Conservation (phyloP, 2,113 vertebrate genomes). For the Crotophaga sulcirostris region DNA sequence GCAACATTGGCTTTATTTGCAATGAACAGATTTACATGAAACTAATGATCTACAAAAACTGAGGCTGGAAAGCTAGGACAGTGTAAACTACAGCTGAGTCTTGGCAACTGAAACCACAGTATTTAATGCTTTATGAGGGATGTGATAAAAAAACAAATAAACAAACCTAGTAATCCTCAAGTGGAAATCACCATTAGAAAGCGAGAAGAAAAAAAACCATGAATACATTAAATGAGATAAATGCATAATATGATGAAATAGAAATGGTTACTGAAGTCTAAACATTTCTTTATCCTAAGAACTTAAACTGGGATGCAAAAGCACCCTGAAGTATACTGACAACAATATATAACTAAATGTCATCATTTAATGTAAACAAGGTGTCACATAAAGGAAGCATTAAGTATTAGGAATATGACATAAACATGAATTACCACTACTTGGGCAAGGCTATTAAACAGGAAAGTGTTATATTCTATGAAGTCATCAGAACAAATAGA, state of each 20-base stretch:
- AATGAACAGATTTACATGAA: not conserved
- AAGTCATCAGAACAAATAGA: not conserved
- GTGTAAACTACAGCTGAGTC: not conserved
- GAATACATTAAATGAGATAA: not conserved
- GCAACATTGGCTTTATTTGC: not conserved
- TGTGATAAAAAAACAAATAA: not conserved
- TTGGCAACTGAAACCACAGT: not conserved
- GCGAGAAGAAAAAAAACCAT: accelerated
- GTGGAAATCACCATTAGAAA: not conserved
- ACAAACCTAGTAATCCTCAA: not conserved
- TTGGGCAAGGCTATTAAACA: not conserved
- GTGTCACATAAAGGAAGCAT: not conserved
- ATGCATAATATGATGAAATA: not conserved
- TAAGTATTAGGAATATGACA: not conserved
- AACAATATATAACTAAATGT: not conserved
- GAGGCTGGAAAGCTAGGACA: not conserved
- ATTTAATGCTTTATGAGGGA: not conserved
- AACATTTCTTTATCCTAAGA: not conserved
- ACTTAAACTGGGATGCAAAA: not conserved
- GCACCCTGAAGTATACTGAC: not conserved
- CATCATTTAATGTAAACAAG: not conserved
- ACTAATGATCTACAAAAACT: not conserved
- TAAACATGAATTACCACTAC: not conserved
- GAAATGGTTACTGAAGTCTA: not conserved
- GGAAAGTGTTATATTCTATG: not conserved